phyloP scores from a whole-genome alignment of 2,888 invertebrate species.

The Caenorhabditis macrosperma region DNA sequence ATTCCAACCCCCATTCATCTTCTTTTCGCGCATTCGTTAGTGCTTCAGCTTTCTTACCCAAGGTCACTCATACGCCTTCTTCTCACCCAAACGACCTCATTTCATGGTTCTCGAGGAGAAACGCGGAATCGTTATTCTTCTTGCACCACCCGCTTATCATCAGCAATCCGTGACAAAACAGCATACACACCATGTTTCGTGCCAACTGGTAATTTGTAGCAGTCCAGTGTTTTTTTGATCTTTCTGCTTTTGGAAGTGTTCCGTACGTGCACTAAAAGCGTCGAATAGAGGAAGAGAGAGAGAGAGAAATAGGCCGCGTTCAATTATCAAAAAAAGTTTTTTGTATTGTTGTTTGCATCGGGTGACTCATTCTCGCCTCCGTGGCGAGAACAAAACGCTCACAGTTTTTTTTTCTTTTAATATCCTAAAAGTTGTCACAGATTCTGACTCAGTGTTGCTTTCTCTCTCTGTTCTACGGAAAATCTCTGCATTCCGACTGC shows the following conservation, averaged over 20 bases:
- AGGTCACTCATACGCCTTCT: slow-evolving; percentile 19
- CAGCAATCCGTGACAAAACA: slow-evolving; percentile 3
- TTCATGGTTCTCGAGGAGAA: slow-evolving; percentile 1
- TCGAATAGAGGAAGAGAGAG: too few species aligned
- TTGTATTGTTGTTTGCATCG: too few species aligned
- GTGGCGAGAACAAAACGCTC: not conserved
- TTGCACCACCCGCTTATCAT: slow-evolving; percentile 25
- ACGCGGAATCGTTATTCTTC: not conserved
- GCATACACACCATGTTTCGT: slow-evolving; percentile 4
- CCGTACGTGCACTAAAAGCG: too few species aligned
- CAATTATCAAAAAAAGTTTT: not conserved
- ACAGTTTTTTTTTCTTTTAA: not conserved
- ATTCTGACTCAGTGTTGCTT: not conserved
- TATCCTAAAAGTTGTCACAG: not conserved
- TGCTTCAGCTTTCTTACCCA: slow-evolving; percentile 10
- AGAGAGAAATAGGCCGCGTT: too few species aligned
- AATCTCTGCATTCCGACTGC: not conserved
- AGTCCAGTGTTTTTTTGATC: slow-evolving; percentile 5
- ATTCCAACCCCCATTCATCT: slow-evolving; percentile 16
- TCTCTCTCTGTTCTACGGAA: not conserved
- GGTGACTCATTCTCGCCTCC: slow-evolving; percentile 2
- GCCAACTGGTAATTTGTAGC: slow-evolving; percentile 17
- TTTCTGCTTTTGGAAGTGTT: too few species aligned
- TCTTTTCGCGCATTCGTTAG: slow-evolving; percentile 41
- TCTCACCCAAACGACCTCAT: slow-evolving; percentile 24